phyloP scores from a whole-genome alignment of 2,797 vertebrate species.

The Thripadectes ignobilis region DNA sequence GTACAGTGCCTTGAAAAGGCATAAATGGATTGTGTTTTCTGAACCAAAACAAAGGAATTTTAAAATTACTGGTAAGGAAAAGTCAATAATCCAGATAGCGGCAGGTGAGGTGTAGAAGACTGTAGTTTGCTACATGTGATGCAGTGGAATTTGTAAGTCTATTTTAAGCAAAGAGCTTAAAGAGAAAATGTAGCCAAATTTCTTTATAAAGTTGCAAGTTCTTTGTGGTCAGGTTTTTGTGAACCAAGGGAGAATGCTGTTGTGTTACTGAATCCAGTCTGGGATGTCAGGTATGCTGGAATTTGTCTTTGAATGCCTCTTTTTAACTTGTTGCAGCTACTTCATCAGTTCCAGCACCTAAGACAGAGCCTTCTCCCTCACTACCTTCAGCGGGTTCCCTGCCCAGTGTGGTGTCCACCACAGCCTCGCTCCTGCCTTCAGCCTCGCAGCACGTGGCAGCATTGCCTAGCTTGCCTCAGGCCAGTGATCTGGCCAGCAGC shows the following conservation, averaged over 20 bases:
- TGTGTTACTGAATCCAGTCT: background rate
- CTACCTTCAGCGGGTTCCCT: conserved; percentile 76
- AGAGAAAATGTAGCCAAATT: background rate
- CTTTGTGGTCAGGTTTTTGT: background rate
- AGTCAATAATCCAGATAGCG: background rate
- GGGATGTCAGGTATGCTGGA: background rate
- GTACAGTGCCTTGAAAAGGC: background rate
- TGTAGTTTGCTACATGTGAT: background rate
- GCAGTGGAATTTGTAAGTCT: background rate
- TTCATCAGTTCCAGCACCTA: conserved; percentile 84
- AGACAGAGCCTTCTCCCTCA: conserved; percentile 85
- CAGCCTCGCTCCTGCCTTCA: conserved; percentile 81
- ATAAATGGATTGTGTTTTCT: background rate
- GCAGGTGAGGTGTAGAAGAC: background rate
- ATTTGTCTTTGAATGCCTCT: background rate
- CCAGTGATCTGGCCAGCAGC: conserved; percentile 81
- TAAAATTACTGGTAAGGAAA: background rate
- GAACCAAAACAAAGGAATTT: background rate
- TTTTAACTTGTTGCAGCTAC: conserved; percentile 75
- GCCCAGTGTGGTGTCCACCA: conserved; percentile 78
- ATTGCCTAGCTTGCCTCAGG: conserved; percentile 82
- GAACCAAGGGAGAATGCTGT: background rate
- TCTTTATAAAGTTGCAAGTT: background rate
- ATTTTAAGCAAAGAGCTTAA: background rate
- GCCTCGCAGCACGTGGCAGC: conserved; percentile 79